Evolutionary conservation across 2,888 invertebrate genomes (phyloP).

Genomic region (Drosophila austrosaltans): DNA sequence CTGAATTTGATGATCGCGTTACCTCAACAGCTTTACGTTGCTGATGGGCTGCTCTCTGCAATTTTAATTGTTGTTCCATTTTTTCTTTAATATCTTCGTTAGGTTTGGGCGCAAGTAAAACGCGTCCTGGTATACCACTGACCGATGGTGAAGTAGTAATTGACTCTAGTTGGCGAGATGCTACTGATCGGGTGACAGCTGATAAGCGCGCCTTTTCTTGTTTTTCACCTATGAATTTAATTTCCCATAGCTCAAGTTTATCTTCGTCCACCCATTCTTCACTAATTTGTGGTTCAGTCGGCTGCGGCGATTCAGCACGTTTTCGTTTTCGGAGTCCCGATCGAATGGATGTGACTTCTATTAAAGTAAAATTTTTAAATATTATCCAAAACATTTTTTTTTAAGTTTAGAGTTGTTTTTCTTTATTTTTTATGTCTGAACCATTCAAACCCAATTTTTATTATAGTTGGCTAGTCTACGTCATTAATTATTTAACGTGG

Average conservation of each 20-base stretch:
- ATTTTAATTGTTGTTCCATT: slow-evolving; percentile 94
- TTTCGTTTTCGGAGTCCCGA: slow-evolving; percentile 96
- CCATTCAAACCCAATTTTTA: too few species aligned
- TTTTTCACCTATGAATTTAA: slow-evolving; percentile 95
- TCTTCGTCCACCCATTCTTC: slow-evolving; percentile 99
- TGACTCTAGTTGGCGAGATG: slow-evolving; percentile 88
- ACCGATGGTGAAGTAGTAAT: slow-evolving; percentile 57
- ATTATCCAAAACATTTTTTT: background rate
- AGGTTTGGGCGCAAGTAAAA: slow-evolving; percentile 84
- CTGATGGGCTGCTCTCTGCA: slow-evolving; percentile 94
- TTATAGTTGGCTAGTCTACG: too few species aligned
- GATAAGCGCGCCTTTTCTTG: slow-evolving; percentile 85
- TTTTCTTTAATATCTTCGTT: slow-evolving; percentile 91
- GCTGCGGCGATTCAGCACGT: slow-evolving; percentile 96
- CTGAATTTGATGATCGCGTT: slow-evolving; percentile 63
- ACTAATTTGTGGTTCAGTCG: slow-evolving; percentile 96
- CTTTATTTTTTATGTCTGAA: too few species aligned
- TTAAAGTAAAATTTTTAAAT: background rate
- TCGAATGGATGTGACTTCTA: slow-evolving; percentile 96
- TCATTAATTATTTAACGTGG: too few species aligned
- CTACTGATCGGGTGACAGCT: slow-evolving; percentile 87
- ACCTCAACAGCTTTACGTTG: slow-evolving; percentile 87
- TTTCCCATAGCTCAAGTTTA: slow-evolving; percentile 97
- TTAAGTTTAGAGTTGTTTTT: background rate
- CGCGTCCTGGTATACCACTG: slow-evolving; percentile 63